Base-by-base conservation (phyloP, 1,140 invertebrate genomes). In the Ctenoplectra terminalis region DNA sequence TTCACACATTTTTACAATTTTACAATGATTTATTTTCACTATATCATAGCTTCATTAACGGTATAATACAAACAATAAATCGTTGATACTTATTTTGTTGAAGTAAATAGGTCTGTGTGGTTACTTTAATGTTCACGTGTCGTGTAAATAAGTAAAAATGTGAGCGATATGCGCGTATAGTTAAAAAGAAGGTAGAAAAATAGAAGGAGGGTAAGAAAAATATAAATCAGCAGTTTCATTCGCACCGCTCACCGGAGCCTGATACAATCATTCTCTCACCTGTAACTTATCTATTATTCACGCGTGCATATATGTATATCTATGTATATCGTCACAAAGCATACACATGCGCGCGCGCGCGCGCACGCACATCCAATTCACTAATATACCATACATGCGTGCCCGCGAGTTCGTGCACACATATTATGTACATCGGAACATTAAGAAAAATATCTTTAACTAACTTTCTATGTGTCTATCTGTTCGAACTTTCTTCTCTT, bases 381-480 rank as follows among this genome's bases (percentile, higher is more conserved):
- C 2, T 26, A n/a, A 17, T 9, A 7, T 50, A 34, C 13, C 52
- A 54, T n/a, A 71, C 23, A 72, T 26, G 23, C 13, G 61, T 50
- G 15, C 40, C 61, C 34, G 64, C 31, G 26, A 31, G 60, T 54
- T 60, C 17, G 61, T 58, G 9, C 50, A 37, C 29, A 81, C 37
- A 76, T 17, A 72, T 43, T 29, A 58, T n/a, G 60, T 64, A 83
- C 70, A 81, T 74, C 56, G 34, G 54, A 87, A 81, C 70, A 50
- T 56, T 72, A 74, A 76, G 76, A 83, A 75, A 75, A 23, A 77
- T 71, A 61, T 48, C 74, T 75, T 90, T 83, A 91, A 92, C 91
- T 93, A 93, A 93, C 90, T 87, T 83, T 93, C 88, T 92, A 87
- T 93, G 88, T 93, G 90, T 94, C 91, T 94, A 91, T 93, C 85